Conservation (phyloP, 2,113 vertebrate genomes). For the Cichladusa arquata region DNA sequence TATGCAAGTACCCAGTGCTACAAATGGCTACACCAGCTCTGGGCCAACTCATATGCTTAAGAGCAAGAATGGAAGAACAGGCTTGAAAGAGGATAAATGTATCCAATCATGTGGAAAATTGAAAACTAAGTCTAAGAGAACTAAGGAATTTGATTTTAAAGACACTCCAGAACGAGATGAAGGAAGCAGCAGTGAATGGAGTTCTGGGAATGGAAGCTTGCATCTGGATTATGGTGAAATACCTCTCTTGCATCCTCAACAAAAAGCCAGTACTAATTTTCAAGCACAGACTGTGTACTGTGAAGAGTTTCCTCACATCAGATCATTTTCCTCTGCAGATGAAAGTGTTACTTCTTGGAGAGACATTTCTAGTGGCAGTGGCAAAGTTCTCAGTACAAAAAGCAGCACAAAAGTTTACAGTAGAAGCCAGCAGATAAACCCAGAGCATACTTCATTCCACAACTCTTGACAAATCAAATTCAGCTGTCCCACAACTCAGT, state of each 20-base stretch:
- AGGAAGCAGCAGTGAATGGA: slow-evolving; percentile 66
- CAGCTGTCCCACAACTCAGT: neutral
- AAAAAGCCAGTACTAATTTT: neutral
- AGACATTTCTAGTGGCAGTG: neutral
- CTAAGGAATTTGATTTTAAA: slow-evolving; percentile 10
- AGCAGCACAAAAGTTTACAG: neutral
- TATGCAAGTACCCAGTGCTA: neutral
- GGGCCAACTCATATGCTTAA: neutral
- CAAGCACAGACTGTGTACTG: neutral
- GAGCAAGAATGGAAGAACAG: neutral
- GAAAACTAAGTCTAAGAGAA: neutral
- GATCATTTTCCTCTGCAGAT: slow-evolving; percentile 11
- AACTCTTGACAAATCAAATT: neutral
- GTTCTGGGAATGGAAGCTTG: slow-evolving; percentile 8
- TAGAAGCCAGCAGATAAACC: neutral
- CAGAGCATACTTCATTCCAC: neutral
- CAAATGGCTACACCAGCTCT: neutral
- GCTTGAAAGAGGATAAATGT: neutral
- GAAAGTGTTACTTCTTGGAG: neutral
- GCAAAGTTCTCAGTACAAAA: neutral
- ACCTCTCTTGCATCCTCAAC: neutral
- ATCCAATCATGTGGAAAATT: neutral
- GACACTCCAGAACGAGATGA: slow-evolving; percentile 81
- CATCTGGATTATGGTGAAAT: neutral
- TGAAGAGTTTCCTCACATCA: neutral